These are phyloP conservation scores for Equus quagga DNA, from an alignment of 2,113 vertebrate species.

Conservation along the genomic window DNA sequence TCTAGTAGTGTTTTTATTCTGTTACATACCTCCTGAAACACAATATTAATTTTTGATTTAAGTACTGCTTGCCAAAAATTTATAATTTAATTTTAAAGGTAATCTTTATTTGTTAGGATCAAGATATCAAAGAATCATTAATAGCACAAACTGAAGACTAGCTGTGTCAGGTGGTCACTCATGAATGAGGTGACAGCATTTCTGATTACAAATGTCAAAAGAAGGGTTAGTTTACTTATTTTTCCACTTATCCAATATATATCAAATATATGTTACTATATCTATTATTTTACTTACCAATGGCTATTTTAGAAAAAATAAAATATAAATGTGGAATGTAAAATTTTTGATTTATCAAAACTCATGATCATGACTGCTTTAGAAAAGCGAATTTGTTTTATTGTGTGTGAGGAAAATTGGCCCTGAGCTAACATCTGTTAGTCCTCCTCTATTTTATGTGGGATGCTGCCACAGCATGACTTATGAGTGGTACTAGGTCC, in stretches of 20 bases:
- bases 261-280: background rate
- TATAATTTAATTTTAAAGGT: background rate
- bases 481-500: no score
- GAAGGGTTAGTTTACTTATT: background rate
- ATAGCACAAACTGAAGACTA: background rate
- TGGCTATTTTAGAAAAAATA: background rate
- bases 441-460: no score
- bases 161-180: background rate
- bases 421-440: no score
- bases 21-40: background rate
- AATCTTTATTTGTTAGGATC: background rate
- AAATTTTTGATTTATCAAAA: background rate
- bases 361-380: background rate
- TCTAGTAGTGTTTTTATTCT: background rate
- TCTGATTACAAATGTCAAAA: background rate
- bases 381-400: background rate
- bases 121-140: background rate
- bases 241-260: background rate
- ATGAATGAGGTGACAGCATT: background rate
- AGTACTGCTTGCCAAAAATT: background rate
- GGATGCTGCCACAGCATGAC: no score
- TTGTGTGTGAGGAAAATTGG: no score
- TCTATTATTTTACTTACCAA: background rate
- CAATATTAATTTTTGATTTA: background rate
- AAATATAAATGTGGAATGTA: background rate